These are phyloP conservation scores for Machaerirhynchus nigripectus DNA, from an alignment of 2,113 vertebrate species.

Conservation along the genomic window DNA sequence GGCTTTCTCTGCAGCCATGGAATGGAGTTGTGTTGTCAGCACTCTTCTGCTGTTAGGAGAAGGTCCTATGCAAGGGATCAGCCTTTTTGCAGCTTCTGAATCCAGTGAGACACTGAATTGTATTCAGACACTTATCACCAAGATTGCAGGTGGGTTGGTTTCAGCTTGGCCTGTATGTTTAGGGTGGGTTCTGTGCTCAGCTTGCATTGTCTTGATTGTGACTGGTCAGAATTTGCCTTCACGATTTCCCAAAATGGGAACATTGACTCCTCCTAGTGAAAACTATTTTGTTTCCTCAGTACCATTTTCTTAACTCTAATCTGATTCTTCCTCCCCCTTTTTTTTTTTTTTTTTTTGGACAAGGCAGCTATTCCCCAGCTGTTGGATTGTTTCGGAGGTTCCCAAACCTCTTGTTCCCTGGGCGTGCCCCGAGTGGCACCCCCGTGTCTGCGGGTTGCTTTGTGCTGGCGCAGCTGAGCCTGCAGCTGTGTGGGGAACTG, in stretches of 20 bases:
- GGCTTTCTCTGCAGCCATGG: not conserved
- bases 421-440: not conserved
- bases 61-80: not conserved
- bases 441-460: not conserved
- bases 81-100: not conserved
- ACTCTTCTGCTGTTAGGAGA: not conserved
- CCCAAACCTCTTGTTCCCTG: not conserved
- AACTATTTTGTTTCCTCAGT: not conserved
- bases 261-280: accelerated
- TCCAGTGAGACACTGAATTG: not conserved
- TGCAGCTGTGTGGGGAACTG: slow-evolving; percentile 18
- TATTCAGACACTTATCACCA: not conserved
- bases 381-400: not conserved
- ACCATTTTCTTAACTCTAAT: not conserved
- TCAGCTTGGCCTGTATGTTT: not conserved
- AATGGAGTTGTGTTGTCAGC: not conserved
- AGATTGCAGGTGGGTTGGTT: not conserved
- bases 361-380: not conserved
- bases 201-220: not conserved
- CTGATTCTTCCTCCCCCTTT: not conserved
- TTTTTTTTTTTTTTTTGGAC: too few relatives aligned
- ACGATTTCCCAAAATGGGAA: not conserved
- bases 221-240: not conserved
- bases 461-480: slow-evolving; percentile 1
- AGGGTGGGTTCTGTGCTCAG: not conserved